Evolutionary conservation across 2,113 vertebrate genomes (phyloP).

Genomic region (Chamaetylas fuelleborni): DNA sequence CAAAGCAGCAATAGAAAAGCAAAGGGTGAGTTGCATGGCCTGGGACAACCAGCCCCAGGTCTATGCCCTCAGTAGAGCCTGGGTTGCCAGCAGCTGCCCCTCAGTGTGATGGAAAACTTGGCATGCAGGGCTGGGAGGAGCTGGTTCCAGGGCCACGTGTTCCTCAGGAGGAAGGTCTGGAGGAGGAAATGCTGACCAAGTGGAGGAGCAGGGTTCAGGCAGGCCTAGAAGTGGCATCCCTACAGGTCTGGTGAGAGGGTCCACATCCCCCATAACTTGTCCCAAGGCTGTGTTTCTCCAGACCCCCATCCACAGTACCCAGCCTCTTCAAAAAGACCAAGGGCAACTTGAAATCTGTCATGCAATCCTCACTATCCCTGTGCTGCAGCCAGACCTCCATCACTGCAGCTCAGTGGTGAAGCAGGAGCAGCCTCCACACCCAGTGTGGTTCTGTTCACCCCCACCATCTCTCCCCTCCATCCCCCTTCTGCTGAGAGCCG

Average conservation of each 20-base stretch:
- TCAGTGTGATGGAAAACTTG: neutral
- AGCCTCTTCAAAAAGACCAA: neutral
- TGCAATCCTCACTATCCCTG: neutral
- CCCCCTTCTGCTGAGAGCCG: accelerated
- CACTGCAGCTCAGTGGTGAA: neutral
- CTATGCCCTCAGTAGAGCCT: neutral
- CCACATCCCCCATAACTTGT: neutral
- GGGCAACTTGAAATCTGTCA: neutral
- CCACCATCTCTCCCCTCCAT: neutral
- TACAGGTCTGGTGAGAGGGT: neutral
- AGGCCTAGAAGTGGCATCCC: neutral
- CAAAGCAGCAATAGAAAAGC: neutral
- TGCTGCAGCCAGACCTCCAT: neutral
- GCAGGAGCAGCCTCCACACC: neutral
- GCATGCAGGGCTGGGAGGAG: neutral
- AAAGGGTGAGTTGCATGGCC: neutral
- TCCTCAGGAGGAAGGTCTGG: neutral
- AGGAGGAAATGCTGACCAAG: neutral
- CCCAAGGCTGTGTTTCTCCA: neutral
- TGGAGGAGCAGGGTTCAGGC: neutral
- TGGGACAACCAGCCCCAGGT: neutral
- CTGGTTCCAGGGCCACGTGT: accelerated
- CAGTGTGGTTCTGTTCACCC: neutral
- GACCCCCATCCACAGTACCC: neutral
- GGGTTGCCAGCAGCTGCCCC: neutral